Base-by-base conservation (phyloP, 2,888 invertebrate species). In the Lasiommata megera region DNA sequence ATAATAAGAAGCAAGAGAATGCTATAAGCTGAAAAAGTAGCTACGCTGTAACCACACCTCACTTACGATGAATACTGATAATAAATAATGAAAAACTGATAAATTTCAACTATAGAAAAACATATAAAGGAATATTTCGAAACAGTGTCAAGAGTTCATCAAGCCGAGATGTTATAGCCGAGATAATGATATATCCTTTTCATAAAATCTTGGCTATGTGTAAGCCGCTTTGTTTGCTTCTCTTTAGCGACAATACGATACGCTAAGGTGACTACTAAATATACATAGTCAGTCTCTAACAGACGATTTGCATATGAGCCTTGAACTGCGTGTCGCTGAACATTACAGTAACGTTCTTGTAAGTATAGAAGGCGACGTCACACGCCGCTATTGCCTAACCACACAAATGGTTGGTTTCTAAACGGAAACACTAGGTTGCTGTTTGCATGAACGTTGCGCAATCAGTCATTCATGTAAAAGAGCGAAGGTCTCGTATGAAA, bases 391-490 rank as follows among this genome's bases (percentile, higher is more conserved):
- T 84, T 84, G 79, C 77, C 64, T 66, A 82, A 84, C 77, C 59
- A 70, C 67, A 70, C 72, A 74, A 79, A 76, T 71, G 70, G 74
- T 71, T 77, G 76, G 79, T 84, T 84, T 84, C 80, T 78, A 82
- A 84, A 84, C 80, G 85, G 84, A 85, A 84, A 83, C 77, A 71
- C 71, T 65, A 70, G 68, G 71, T 75, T 76, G 74, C 71, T 71
- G 76, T 79, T 74, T 76, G 70, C 77, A 76, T 70, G 72, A 66
- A 67, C 69, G 73, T 85, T 83, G 72, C 68, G 78, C 79, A 84
- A 86, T 71, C 73, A 72, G 71, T 77, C 81, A 82, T 82, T 80
- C 80, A 83, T 79, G 79, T 80, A 80, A 46, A 79, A 76, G 67
- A 69, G 70, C 71, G 83, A 84, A 84, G 83, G 83, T 77, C 81